Evolutionary conservation across 2,797 vertebrate species (phyloP), one percentile per base, ranked within the genome.

Genomic region (Rhinogobio ventralis): DNA sequence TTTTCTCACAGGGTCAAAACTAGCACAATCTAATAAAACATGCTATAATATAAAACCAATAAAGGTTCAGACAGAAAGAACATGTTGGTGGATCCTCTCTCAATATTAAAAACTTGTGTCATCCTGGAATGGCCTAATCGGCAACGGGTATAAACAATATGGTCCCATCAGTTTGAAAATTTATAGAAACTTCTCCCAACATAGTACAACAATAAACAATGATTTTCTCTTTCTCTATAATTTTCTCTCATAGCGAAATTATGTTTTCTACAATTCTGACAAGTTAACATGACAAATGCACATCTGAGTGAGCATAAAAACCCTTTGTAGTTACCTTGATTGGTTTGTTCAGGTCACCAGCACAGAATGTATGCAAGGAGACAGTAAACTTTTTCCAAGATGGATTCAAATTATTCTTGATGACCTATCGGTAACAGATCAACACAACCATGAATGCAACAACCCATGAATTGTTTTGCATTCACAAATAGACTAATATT

Each of bases 381-480:
- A 99, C 93, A 1, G 88, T 90, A 88, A 98, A 97, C 87, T 94
- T 96, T 87, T 93, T 97, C 97, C 97, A 99, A 45, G 88, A 92
- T 0, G 97, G 96, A 91, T 93, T 98, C 89, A 99, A 94, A 87
- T 97, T 98, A 93, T 98, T 98, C 93, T 98, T 97, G 91, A 99
- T 94, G 84, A 99, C 97, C 97, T 99, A 80, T 45, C 1, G 1
- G 55, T 36, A 49, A 30, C 17, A 84, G 49, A 23, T 30, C n/a
- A 23, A 45, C 36, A 39, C 57, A 69, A 23, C 30, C 42, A 55
- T 62, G 57, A 49, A 23, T 4, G 7, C 4, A 57, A 39, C 8
- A 39, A 39, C 13, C 2, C 20, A 23, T 19, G 28, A 13, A 73
- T 45, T 11, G 19, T n/a, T 60, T 14, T 17, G 49, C 73, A 57